Conservation (phyloP, 2,797 vertebrate genomes). For the Morus bassanus region DNA sequence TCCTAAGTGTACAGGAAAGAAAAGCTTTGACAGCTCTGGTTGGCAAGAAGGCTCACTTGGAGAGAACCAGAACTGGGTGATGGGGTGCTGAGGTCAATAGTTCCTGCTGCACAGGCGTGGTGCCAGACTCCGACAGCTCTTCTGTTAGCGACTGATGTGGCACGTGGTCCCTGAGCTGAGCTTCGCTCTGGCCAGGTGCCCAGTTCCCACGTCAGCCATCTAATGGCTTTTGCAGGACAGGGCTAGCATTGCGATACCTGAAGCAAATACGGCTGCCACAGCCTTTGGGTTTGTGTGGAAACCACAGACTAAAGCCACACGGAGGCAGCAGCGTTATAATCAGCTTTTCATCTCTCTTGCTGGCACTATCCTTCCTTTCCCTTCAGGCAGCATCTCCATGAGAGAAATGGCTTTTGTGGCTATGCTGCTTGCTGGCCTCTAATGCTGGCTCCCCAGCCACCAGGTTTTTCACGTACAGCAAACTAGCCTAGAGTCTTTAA, state of each 20-base stretch:
- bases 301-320: not conserved
- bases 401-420: not conserved
- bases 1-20: not conserved
- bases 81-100: not conserved
- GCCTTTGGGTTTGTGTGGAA: not conserved
- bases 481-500: not conserved
- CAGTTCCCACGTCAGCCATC: not conserved
- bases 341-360: not conserved
- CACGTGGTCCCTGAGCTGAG: not conserved
- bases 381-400: not conserved
- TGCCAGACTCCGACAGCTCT: not conserved
- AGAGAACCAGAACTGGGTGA: not conserved
- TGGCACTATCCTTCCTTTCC: not conserved
- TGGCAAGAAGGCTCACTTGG: not conserved
- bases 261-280: not conserved
- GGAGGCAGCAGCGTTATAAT: not conserved
- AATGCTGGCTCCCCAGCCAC: not conserved
- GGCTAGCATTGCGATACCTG: not conserved
- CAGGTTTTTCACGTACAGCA: not conserved
- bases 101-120: fast-evolving
- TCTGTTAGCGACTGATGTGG: not conserved
- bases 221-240: not conserved
- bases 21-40: not conserved
- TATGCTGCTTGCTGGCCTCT: not conserved
- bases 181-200: not conserved